Base-by-base conservation (phyloP, 2,888 invertebrate genomes). In the Xanthia icteritia region DNA sequence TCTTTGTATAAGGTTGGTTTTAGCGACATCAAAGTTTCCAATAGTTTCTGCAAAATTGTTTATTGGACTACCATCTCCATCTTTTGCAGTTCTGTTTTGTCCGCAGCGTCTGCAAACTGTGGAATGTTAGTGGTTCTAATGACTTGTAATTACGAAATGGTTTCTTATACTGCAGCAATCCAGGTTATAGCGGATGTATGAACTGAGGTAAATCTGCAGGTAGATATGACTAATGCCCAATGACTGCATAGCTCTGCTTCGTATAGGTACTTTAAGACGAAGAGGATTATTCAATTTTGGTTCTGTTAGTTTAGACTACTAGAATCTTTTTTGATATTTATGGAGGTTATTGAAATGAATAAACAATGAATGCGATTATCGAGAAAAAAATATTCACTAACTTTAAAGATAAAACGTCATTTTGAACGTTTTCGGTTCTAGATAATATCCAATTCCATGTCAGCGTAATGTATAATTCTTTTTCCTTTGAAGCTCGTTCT, bases 401-500 rank as follows among this genome's bases (percentile, higher is more conserved):
- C 17, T n/a, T 71, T 11, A 36, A 0, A 54, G 61, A 48, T 20
- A 15, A 20, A 39, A 58, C 8, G 27, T 54, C 5, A 56, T 36
- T 23, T n/a, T 66, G 3, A 27, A 54, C 39, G 17, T 31, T 68
- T 58, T 64, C 23, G 17, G 31, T 67, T 11, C 36, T 54, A 69
- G 1, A 2, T 39, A 5, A 39, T 39, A 39, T 69, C 56, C 31
- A 56, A 72, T 83, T 86, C 27, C 15, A 54, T 42, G 42, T 39
- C 13, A 13, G 8, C 11, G 11, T 48, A 76, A 31, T 66, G 20
- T 15, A 54, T 45, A 42, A 74, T 70, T 70, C 23, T 77, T 77
- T 87, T 79, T 76, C 79, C 86, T 84, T 88, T 73, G 66, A 84
- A 88, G 84, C 74, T 68, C 61, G 81, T 87, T 82, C 82, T 86